Evolutionary conservation across 2,113 vertebrate species (phyloP), one percentile per base, ranked within the genome.

Genomic region (Syrrhaptes paradoxus): DNA sequence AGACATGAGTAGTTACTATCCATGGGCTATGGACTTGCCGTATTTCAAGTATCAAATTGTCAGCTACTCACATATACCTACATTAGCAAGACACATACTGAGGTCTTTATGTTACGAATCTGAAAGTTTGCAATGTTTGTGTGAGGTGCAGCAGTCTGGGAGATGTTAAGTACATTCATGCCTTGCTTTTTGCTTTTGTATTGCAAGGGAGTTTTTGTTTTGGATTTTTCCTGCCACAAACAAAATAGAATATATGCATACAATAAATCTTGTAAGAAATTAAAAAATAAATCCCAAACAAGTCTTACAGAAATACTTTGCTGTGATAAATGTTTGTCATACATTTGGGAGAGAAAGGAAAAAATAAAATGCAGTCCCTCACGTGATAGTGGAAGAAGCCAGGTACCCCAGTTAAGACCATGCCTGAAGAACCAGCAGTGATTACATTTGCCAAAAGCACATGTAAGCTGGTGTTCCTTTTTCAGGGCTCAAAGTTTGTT

Each of bases 161-260:
- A 34, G 17, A 20, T 0, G 0, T 43, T 75, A 38, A 51, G 25
- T 57, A 36, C 18, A 8, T 57, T 75, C 5, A 17, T 4, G 5
- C 17, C 48, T 58, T 58, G 29, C 32, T 48, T 85, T 46, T 85
- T 83, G 17, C 45, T 75, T 67, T 85, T 82, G 17, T 26, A 17
- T 26, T 14, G 10, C 13, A 21, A 66, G 15, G 10, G 7, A 4
- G 4, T 26, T 46, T 34, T 85, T 24, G 13, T 17, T 75, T 36
- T 55, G 7, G 41, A 41, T 41, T 43, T 85, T 87, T 49, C 18
- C 46, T 70, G 32, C 28, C 6, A 19, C 45, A 65, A 74, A 59
- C 6, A 24, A 70, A 79, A 45, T 12, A 32, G 31, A 62, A 88
- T 83, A 68, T 46, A 46, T 1, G 2, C 67, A 65, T 43, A 5